These are phyloP conservation scores for Periophthalmodon schlosseri DNA, from an alignment of 2,113 vertebrate genomes.

Conservation along the genomic window DNA sequence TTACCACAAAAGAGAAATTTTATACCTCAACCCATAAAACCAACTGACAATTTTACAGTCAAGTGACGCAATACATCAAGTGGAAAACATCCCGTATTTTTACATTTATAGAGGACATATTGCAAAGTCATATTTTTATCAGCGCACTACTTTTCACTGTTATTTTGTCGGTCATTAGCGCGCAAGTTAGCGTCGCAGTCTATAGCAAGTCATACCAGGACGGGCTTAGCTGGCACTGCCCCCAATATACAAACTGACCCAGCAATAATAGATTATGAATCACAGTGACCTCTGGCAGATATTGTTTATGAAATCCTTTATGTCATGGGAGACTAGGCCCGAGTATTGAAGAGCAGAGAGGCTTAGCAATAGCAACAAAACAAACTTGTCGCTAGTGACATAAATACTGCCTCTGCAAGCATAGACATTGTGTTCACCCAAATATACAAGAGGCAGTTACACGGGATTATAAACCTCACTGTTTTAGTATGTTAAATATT, in stretches of 20 bases:
- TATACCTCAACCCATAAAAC: background rate
- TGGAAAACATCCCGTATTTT: background rate
- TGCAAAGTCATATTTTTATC: constrained; percentile 13
- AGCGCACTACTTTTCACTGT: background rate
- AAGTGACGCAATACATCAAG: constrained; percentile 2
- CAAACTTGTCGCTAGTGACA: constrained; percentile 16
- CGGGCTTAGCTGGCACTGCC: background rate
- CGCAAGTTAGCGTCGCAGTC: constrained; percentile 1
- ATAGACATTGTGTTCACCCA: constrained; percentile 4
- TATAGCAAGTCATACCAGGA: constrained; percentile 20
- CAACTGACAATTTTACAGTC: constrained; percentile 7
- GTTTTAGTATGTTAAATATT: background rate
- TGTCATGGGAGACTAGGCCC: constrained; percentile 20
- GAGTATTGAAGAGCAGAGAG: constrained; percentile 12
- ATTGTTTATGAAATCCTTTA: constrained; percentile 43
- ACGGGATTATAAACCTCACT: constrained; percentile 13
- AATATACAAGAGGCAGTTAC: constrained; percentile 4
- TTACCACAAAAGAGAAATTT: background rate
- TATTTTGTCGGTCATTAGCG: background rate
- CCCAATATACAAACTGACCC: constrained; percentile 56
- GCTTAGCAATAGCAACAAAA: constrained; percentile 22
- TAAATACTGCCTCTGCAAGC: constrained; percentile 8
- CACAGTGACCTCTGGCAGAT: constrained; percentile 40
- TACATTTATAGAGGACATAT: constrained; percentile 9
- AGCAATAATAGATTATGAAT: constrained; percentile 55